These are phyloP conservation scores for Gortyna flavago DNA, from an alignment of 2,888 invertebrate species.

Conservation along the genomic window DNA sequence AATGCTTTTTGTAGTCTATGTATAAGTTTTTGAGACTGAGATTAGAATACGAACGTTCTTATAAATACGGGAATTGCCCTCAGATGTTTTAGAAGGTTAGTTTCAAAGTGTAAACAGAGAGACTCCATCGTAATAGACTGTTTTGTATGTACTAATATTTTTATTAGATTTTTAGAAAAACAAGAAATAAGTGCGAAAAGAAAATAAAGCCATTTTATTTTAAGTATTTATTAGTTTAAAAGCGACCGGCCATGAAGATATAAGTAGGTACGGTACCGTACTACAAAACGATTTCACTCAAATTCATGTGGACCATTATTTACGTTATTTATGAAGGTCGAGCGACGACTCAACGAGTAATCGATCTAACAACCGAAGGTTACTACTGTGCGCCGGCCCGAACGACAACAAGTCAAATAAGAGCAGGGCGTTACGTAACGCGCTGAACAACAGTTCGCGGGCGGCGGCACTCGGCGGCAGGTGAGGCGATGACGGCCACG, in stretches of 20 bases:
- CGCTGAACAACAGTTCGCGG: constrained; percentile 48
- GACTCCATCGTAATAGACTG: no score
- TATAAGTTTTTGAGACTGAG: no score
- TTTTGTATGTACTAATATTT: no score
- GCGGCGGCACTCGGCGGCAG: background rate
- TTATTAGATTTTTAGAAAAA: no score
- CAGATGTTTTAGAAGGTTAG: no score
- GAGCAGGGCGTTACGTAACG: constrained; percentile 38
- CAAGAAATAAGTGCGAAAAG: no score
- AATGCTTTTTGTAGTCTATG: no score
- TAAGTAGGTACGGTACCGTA: background rate
- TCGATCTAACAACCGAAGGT: constrained; percentile 51
- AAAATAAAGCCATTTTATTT: no score
- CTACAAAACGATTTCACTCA: background rate
- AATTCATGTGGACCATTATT: constrained; percentile 1
- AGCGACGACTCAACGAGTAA: constrained; percentile 18
- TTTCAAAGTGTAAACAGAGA: no score
- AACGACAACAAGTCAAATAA: constrained; percentile 17
- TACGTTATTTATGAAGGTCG: constrained; percentile 29
- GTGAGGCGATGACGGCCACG: background rate
- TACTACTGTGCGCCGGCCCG: constrained; percentile 15
- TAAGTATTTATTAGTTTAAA: background rate
- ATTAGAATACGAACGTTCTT: no score
- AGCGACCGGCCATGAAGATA: background rate
- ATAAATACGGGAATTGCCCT: no score